Evolutionary conservation across 2,113 vertebrate genomes (phyloP).

Genomic region (Elachura formosa): DNA sequence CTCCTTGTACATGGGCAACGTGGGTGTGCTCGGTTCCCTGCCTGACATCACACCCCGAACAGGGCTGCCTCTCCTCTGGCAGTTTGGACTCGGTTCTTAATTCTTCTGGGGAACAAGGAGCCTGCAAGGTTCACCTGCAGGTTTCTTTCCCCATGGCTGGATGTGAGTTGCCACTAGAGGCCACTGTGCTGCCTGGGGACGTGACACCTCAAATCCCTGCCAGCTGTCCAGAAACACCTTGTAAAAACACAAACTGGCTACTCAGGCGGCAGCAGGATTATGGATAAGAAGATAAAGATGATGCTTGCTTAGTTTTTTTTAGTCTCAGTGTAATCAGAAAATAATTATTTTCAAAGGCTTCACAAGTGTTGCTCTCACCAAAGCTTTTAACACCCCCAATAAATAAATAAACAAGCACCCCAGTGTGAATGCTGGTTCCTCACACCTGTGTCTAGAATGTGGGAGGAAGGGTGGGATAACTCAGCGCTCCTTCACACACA

Average conservation of each 20-base stretch:
- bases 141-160: not conserved
- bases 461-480: not conserved
- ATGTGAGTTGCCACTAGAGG: not conserved
- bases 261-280: accelerated
- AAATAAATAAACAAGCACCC: not conserved
- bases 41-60: accelerated
- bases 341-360: not conserved
- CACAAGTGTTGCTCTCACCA: not conserved
- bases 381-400: not conserved
- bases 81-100: not conserved
- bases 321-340: not conserved
- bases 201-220: not conserved
- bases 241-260: not conserved
- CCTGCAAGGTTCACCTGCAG: not conserved
- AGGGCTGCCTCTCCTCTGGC: not conserved
- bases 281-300: not conserved
- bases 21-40: not conserved
- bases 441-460: not conserved
- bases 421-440: not conserved
- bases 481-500: not conserved
- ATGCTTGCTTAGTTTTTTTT: not conserved
- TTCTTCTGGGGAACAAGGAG: not conserved
- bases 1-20: not conserved
- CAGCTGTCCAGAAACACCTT: not conserved
- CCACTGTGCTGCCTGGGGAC: not conserved